These are phyloP conservation scores for Pocota personata DNA, from an alignment of 2,888 invertebrate genomes.

Conservation along the genomic window DNA sequence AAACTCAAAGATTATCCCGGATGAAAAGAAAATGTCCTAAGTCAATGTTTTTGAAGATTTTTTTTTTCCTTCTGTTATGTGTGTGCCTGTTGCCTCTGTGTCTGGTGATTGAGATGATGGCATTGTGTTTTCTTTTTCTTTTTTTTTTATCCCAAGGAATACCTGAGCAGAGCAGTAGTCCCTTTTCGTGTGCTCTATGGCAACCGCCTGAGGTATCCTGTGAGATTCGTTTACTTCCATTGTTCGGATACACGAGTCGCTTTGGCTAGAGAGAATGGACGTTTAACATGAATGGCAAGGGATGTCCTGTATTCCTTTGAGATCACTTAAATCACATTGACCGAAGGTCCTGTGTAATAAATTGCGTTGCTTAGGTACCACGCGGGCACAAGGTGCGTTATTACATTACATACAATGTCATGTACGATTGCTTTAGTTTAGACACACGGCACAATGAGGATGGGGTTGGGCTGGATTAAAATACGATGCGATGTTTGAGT, in stretches of 20 bases:
- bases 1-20: conserved; percentile 19
- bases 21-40: conserved; percentile 16
- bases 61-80: not conserved
- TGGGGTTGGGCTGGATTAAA: conserved; percentile 4
- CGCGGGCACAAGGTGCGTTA: conserved; percentile 26
- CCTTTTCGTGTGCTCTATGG: not conserved
- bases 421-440: not conserved
- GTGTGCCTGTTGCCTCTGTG: not conserved
- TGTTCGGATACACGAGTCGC: conserved; percentile 8
- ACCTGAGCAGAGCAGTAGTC: conserved; percentile 30
- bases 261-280: not conserved
- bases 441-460: not conserved
- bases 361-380: conserved; percentile 44
- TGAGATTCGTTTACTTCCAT: conserved; percentile 32
- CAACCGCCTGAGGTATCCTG: conserved; percentile 17
- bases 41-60: conserved; percentile 18
- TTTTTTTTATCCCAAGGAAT: not conserved
- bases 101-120: conserved; percentile 7
- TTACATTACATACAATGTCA: not conserved
- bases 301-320: conserved; percentile 25
- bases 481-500: not conserved
- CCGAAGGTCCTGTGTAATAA: conserved; percentile 52
- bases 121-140: not conserved
- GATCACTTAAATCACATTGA: conserved; percentile 59
- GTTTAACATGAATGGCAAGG: conserved; percentile 7